phyloP scores from a whole-genome alignment of 2,888 invertebrate species.

The Desoria tigrina region DNA sequence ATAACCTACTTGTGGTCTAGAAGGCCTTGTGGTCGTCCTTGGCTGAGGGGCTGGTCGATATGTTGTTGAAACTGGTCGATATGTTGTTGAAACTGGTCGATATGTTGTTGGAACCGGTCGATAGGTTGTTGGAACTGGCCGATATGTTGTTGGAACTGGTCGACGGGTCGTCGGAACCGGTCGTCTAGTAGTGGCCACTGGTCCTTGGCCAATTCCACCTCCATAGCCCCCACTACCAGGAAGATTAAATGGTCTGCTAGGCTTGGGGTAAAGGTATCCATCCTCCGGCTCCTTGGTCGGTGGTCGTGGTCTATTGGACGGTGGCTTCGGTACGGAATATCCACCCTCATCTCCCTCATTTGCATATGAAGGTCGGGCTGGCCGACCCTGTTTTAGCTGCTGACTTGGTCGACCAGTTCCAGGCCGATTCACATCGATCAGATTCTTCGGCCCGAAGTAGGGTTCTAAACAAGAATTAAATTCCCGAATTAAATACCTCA shows the following conservation, averaged over 20 bases:
- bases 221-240: conserved; percentile 11
- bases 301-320: neutral
- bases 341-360: conserved; percentile 2
- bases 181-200: neutral
- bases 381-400: neutral
- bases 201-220: conserved; percentile 3
- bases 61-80: neutral
- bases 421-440: conserved; percentile 10
- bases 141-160: neutral
- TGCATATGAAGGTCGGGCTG: neutral
- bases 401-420: conserved; percentile 1
- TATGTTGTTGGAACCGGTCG: neutral
- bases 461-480: conserved; percentile 17
- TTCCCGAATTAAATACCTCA: too few species aligned
- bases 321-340: neutral
- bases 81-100: neutral
- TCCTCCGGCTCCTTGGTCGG: conserved; percentile 8
- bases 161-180: neutral
- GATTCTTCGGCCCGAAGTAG: conserved; percentile 11
- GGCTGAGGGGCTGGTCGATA: neutral
- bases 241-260: conserved; percentile 24
- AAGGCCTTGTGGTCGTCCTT: neutral
- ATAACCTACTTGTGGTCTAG: conserved; percentile 18
- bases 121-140: neutral
- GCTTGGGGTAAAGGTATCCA: conserved; percentile 27